phyloP scores from a whole-genome alignment of 2,113 vertebrate species.

The Cercopithecus mona region DNA sequence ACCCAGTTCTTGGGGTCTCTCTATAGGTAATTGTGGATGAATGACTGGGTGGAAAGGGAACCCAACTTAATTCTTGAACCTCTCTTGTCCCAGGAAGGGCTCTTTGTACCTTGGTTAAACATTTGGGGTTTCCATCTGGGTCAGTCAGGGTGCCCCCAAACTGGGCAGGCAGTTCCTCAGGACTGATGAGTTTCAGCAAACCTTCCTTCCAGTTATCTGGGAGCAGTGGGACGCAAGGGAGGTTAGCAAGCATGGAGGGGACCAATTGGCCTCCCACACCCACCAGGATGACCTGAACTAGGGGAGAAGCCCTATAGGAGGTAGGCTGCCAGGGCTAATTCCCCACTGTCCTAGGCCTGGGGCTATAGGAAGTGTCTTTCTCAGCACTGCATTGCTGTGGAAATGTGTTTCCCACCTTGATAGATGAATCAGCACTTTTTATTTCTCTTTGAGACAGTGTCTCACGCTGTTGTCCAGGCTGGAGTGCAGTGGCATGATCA shows the following conservation, averaged over 20 bases:
- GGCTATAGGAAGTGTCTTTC: neutral
- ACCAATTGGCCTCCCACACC: neutral
- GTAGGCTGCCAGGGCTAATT: neutral
- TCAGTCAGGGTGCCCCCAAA: conserved; percentile 93
- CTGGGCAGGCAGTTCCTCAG: conserved; percentile 88
- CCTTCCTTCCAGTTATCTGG: conserved; percentile 96
- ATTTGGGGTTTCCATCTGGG: conserved; percentile 93
- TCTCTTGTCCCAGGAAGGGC: neutral
- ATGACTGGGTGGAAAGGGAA: neutral
- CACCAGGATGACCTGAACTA: neutral
- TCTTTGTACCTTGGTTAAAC: conserved; percentile 88
- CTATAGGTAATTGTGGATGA: neutral
- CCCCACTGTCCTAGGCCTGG: neutral
- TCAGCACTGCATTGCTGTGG: neutral
- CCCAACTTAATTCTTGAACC: neutral
- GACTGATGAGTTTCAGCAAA: conserved; percentile 90
- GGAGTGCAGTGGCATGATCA: too few relatives aligned
- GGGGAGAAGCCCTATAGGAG: neutral
- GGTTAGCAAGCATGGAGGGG: neutral
- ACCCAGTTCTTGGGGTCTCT: neutral
- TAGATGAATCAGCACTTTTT: neutral
- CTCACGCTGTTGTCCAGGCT: too few relatives aligned
- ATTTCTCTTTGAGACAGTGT: too few relatives aligned
- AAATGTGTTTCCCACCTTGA: neutral
- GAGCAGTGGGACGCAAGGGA: neutral